phyloP scores from a whole-genome alignment of 92 coral and sea anemone species.

The Paragorgia papillata region DNA sequence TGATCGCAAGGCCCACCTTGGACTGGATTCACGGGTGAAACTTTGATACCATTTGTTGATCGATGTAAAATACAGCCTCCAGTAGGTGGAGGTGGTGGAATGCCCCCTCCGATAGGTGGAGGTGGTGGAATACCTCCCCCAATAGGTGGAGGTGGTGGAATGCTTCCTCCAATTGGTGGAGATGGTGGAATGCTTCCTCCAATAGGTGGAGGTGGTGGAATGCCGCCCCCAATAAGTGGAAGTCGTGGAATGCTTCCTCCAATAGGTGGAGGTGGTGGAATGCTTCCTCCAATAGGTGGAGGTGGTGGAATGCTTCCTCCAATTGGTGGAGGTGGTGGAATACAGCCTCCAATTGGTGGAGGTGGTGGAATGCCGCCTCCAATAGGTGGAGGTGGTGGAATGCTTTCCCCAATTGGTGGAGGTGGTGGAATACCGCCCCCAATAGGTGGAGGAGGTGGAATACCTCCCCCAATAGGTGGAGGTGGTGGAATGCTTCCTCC shows the following conservation, averaged over 20 bases:
- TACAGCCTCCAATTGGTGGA: too few relatives aligned
- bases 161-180: conserved; percentile 42
- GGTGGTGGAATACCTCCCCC: conserved; percentile 73
- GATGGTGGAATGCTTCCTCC: conserved; percentile 53
- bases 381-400: conserved; percentile 63
- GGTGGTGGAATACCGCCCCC: conserved; percentile 66
- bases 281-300: too few relatives aligned
- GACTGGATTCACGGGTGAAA: too few relatives aligned
- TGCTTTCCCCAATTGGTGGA: conserved; percentile 60
- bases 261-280: too few relatives aligned
- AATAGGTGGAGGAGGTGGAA: conserved; percentile 69
- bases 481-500: too few relatives aligned
- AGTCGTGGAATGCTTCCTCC: too few relatives aligned
- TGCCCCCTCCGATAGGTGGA: conserved; percentile 63
- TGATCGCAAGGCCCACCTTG: conserved; percentile 9
- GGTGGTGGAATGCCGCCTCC: conserved; percentile 35
- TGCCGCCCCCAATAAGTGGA: too few relatives aligned
- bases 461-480: conserved; percentile 52
- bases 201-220: too few relatives aligned
- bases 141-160: background rate
- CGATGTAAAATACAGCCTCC: conserved; percentile 37
- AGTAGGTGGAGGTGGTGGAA: conserved; percentile 65
- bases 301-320: too few relatives aligned
- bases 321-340: too few relatives aligned
- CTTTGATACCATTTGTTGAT: conserved; percentile 38